A percentile compares a stretch with the other conserved stretches of the same genome.
These are phyloP conservation scores for Brachypalpus laphriformis DNA, from an alignment of 2,888 invertebrate species.

Conservation along the genomic window DNA sequence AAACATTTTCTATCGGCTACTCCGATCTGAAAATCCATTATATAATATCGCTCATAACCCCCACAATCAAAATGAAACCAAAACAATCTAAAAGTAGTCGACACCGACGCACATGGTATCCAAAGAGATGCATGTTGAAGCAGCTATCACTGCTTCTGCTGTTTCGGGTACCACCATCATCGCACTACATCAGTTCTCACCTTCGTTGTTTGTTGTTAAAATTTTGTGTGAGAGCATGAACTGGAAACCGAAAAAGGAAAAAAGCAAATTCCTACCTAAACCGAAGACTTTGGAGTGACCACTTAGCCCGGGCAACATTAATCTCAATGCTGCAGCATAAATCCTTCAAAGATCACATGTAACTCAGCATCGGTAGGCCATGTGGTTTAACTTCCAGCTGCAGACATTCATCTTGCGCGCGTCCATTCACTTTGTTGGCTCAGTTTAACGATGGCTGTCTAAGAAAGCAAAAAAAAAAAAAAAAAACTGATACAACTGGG, in stretches of 20 bases:
- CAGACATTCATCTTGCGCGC: conserved; percentile 51
- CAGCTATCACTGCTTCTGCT: conserved; percentile 1
- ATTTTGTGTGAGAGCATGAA: conserved; percentile 49
- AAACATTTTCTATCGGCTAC: not conserved
- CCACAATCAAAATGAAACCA: conserved; percentile 16
- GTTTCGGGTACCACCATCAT: conserved; percentile 9
- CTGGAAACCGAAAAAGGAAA: conserved; percentile 13
- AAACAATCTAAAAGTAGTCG: conserved; percentile 23
- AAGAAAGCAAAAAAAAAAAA: conserved; percentile 15
- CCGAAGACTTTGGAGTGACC: conserved; percentile 53
- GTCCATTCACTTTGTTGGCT: conserved; percentile 59
- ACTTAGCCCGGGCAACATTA: conserved; percentile 59
- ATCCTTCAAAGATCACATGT: conserved; percentile 68
- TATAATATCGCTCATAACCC: conserved; percentile 26
- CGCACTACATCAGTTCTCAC: conserved; percentile 42
- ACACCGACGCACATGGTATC: conserved; percentile 9
- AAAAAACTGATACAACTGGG: conserved; percentile 9
- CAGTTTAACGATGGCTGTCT: conserved; percentile 32
- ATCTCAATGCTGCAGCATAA: conserved; percentile 56
- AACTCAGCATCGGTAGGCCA: conserved; percentile 60
- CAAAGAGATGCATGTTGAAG: not conserved
- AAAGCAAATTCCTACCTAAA: conserved; percentile 7
- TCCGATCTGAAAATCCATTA: conserved; percentile 19
- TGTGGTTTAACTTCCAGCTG: conserved; percentile 58
- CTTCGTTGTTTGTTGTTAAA: conserved; percentile 22